These are phyloP conservation scores for Nothobranchius furzeri DNA, from an alignment of 2,113 vertebrate genomes.

Conservation along the genomic window DNA sequence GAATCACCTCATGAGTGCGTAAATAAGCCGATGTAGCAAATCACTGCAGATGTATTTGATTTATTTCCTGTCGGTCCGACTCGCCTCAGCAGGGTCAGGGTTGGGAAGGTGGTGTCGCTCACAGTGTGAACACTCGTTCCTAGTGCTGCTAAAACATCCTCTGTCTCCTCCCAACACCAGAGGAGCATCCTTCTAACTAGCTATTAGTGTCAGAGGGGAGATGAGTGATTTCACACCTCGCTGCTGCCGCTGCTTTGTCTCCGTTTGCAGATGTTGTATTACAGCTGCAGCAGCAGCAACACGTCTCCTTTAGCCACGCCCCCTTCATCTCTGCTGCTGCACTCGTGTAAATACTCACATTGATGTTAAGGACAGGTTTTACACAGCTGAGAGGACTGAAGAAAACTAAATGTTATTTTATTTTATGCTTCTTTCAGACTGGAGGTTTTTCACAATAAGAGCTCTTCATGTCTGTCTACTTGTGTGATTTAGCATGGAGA, in stretches of 20 bases:
- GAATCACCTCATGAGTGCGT: too few relatives aligned
- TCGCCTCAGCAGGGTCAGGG: too few relatives aligned
- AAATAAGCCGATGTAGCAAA: too few relatives aligned
- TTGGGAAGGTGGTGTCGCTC: too few relatives aligned
- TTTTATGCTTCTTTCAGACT: background rate
- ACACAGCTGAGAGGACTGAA: slow-evolving; percentile 7
- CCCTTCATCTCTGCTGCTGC: slow-evolving; percentile 7
- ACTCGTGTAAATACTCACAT: slow-evolving; percentile 64
- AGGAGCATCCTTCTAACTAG: slow-evolving; percentile 1
- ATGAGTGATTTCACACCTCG: slow-evolving; percentile 5
- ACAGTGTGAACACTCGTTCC: background rate
- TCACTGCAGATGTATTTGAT: too few relatives aligned
- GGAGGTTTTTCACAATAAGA: background rate
- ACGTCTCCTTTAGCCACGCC: slow-evolving; percentile 21
- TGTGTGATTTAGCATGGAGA: slow-evolving; percentile 48
- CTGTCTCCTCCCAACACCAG: background rate
- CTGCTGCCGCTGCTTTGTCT: slow-evolving; percentile 13
- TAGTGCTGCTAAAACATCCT: slow-evolving; percentile 33
- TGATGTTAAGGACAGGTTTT: slow-evolving; percentile 28
- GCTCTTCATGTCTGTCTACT: slow-evolving; percentile 18
- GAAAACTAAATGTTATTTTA: slow-evolving; percentile 4
- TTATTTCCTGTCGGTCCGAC: too few relatives aligned
- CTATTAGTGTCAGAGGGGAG: background rate
- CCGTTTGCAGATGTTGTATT: slow-evolving; percentile 54
- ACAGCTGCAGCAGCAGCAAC: slow-evolving; percentile 44